Base-by-base conservation (phyloP, 2,888 invertebrate genomes). In the Theristus sp. region DNA sequence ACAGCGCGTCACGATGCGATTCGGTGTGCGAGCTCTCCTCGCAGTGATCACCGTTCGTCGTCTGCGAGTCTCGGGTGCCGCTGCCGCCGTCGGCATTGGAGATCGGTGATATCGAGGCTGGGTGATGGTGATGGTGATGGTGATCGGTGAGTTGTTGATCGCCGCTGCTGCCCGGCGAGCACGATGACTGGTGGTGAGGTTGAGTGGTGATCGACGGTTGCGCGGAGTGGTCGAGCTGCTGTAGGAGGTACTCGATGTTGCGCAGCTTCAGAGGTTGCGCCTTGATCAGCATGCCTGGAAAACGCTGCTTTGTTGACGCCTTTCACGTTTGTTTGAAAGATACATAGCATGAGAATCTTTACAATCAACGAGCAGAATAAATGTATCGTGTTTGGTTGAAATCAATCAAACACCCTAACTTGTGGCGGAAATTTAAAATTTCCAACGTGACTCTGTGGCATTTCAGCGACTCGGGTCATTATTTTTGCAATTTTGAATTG, bases 241-340 rank as follows among this genome's bases (percentile, higher is more conserved):
- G 63, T 31, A 69, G 62, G 56, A 70, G 59, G 53, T 66, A 66
- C 29, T 67, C 69, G 38, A 70, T 68, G 62, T 69, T 70, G 31
- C 64, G 63, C 53, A 69, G 62, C 30, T 67, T 62, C 52, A 69
- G 60, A 6, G 68, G 68, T n/a, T 65, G 63, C 1, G 67, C 64
- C 1, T 56, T n/a, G 49, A 62, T 63, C 20, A 62, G 62, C 28
- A 54, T 25, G 10, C 26, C 54, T 25, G 27, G 26, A 38, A n/a
- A n/a, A n/a, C n/a, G n/a, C n/a, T n/a, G n/a, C n/a, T n/a, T n/a
- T n/a, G n/a, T n/a, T n/a, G n/a, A n/a, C n/a, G n/a, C n/a, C n/a
- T n/a, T n/a, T n/a, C n/a, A n/a, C n/a, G n/a, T n/a, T n/a, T n/a
- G n/a, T n/a, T n/a, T n/a, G n/a, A n/a, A n/a, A n/a, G n/a, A n/a